Evolutionary conservation across 2,888 invertebrate species (phyloP).

Genomic region (Hydroisotoma schaefferi): DNA sequence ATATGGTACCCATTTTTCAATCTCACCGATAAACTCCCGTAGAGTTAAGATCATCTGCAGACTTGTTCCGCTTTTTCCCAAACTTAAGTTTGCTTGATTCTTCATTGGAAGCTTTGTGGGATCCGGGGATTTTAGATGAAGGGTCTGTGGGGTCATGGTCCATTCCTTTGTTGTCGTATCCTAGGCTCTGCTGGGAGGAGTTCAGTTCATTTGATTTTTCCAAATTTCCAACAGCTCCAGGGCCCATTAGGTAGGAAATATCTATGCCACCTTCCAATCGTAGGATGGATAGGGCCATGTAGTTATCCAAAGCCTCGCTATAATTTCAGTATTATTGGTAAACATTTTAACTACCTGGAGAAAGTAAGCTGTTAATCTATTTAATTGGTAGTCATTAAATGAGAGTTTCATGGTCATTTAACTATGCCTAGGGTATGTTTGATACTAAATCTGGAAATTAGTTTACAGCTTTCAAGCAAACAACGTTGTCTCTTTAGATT

Average conservation of each 20-base stretch:
- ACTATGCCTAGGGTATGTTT: too few species aligned
- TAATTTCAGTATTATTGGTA: slow-evolving; percentile 25
- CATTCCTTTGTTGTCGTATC: slow-evolving; percentile 25
- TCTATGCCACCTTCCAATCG: slow-evolving; percentile 58
- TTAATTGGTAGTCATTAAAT: slow-evolving; percentile 27
- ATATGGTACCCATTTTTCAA: slow-evolving; percentile 18
- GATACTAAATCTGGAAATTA: too few species aligned
- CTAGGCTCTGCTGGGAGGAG: slow-evolving; percentile 9
- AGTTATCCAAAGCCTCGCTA: slow-evolving; percentile 60
- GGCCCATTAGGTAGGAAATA: slow-evolving; percentile 49
- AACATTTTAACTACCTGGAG: too few species aligned
- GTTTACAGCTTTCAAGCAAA: too few species aligned
- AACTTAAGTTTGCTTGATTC: slow-evolving; percentile 25
- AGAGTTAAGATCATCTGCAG: slow-evolving; percentile 27
- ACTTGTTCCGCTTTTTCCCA: slow-evolving; percentile 32
- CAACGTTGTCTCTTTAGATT: too few species aligned
- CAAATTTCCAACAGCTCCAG: slow-evolving; percentile 1
- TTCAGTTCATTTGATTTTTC: background rate
- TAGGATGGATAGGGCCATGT: slow-evolving; percentile 58
- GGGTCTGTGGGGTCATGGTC: slow-evolving; percentile 20
- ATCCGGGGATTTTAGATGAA: slow-evolving; percentile 13
- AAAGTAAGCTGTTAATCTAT: too few species aligned
- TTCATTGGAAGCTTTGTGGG: too few species aligned
- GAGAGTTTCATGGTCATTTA: background rate
- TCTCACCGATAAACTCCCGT: slow-evolving; percentile 33